Conservation (phyloP, 2,113 vertebrate species). For the Raja brachyura region DNA sequence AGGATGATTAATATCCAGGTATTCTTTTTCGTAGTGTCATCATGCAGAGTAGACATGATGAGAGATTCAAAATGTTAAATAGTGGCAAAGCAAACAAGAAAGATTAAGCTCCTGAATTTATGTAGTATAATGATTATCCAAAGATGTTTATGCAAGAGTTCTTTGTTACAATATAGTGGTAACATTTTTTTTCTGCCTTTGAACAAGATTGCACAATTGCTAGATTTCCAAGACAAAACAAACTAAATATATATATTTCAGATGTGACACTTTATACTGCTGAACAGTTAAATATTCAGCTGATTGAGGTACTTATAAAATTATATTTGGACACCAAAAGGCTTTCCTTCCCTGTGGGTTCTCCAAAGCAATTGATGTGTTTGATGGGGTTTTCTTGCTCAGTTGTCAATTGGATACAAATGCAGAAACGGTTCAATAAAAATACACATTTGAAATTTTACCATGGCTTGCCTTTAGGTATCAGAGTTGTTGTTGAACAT, state of each 20-base stretch:
- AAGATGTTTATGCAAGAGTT: background rate
- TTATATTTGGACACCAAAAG: constrained; percentile 11
- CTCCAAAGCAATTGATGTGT: constrained; percentile 2
- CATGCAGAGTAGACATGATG: background rate
- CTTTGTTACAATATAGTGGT: background rate
- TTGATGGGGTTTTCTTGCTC: constrained; percentile 12
- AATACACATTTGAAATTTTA: background rate
- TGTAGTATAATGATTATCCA: background rate
- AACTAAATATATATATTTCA: background rate
- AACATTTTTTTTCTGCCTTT: background rate
- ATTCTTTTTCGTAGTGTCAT: background rate
- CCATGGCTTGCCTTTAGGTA: background rate
- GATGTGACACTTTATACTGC: background rate
- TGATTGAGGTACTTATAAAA: constrained; percentile 22
- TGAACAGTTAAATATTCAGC: background rate
- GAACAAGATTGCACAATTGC: background rate
- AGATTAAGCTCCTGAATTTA: background rate
- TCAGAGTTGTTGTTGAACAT: background rate
- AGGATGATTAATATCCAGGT: background rate
- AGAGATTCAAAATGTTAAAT: background rate
- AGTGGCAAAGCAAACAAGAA: background rate
- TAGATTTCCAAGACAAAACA: background rate
- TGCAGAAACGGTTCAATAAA: constrained; percentile 12
- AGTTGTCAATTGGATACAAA: constrained; percentile 8
- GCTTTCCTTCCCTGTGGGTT: constrained; percentile 5